Conservation (phyloP, 1,140 invertebrate species). For the Danaus melanippus region DNA sequence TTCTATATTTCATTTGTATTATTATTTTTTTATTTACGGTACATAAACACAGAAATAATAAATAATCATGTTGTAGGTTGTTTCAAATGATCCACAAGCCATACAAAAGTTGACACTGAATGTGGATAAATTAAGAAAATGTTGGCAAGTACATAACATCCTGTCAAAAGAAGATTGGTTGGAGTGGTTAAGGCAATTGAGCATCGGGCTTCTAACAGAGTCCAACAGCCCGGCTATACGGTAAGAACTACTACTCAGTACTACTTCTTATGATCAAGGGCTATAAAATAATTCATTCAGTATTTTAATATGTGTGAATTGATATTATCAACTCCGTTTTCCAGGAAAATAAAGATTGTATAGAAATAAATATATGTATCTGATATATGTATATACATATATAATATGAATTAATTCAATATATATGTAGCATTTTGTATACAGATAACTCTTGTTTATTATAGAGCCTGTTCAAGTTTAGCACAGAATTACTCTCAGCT, state of each 20-base stretch:
- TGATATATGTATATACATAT: too few species aligned
- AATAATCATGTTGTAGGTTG: constrained; percentile 40
- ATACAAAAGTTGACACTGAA: constrained; percentile 86
- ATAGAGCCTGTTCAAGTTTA: constrained; percentile 88
- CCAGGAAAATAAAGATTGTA: too few species aligned
- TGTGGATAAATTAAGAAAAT: constrained; percentile 85
- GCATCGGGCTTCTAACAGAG: constrained; percentile 96
- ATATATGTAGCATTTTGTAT: not conserved
- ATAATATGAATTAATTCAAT: too few species aligned
- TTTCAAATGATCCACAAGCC: constrained; percentile 76
- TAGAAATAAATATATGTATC: too few species aligned
- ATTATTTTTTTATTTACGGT: not conserved
- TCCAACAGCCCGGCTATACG: constrained; percentile 95
- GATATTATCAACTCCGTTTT: too few species aligned
- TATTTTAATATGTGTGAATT: too few species aligned
- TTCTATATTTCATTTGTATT: not conserved
- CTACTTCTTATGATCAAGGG: too few species aligned
- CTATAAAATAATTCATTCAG: too few species aligned
- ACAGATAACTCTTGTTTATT: constrained; percentile 22
- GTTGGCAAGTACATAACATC: constrained; percentile 88
- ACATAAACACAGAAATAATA: constrained; percentile 3
- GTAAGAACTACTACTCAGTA: constrained; percentile 24
- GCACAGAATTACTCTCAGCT: constrained; percentile 96
- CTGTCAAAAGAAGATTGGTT: constrained; percentile 99
- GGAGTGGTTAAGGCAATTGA: constrained; percentile 94